Percentiles rank a stretch among this genome's conserved stretches.
Conservation (phyloP, 2,888 invertebrate species). For the Spicauda simplicius region DNA sequence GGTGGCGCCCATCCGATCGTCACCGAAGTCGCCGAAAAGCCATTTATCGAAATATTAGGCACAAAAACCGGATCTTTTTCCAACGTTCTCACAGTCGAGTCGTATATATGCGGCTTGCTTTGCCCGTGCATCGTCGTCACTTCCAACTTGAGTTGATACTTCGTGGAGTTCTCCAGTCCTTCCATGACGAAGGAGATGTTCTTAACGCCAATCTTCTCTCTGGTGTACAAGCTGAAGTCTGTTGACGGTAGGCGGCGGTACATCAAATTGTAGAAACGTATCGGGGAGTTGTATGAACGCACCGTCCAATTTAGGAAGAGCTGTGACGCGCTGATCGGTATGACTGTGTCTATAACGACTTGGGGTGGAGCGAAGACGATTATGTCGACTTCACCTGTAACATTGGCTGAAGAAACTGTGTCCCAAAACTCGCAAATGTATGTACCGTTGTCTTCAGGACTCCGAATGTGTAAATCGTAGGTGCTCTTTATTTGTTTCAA, state of each 20-base stretch:
- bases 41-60: conserved; percentile 91
- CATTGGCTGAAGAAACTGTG: conserved; percentile 61
- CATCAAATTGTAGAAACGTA: conserved; percentile 85
- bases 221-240: conserved; percentile 72
- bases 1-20: conserved; percentile 92
- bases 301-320: conserved; percentile 94
- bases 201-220: conserved; percentile 83
- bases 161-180: conserved; percentile 86
- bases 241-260: conserved; percentile 66
- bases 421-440: conserved; percentile 70
- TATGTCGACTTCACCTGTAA: conserved; percentile 75
- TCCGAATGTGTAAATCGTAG: conserved; percentile 72
- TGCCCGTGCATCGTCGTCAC: conserved; percentile 88
- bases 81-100: conserved; percentile 84
- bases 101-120: conserved; percentile 80
- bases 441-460: conserved; percentile 89
- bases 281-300: conserved; percentile 89
- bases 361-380: conserved; percentile 89
- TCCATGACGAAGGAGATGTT: conserved; percentile 89
- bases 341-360: conserved; percentile 88
- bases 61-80: conserved; percentile 90
- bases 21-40: conserved; percentile 88
- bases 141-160: conserved; percentile 87
- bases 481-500: conserved; percentile 85
- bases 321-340: conserved; percentile 89